These are phyloP conservation scores for Spinibarbus caldwelli DNA, from an alignment of 2,797 vertebrate genomes.

Conservation along the genomic window DNA sequence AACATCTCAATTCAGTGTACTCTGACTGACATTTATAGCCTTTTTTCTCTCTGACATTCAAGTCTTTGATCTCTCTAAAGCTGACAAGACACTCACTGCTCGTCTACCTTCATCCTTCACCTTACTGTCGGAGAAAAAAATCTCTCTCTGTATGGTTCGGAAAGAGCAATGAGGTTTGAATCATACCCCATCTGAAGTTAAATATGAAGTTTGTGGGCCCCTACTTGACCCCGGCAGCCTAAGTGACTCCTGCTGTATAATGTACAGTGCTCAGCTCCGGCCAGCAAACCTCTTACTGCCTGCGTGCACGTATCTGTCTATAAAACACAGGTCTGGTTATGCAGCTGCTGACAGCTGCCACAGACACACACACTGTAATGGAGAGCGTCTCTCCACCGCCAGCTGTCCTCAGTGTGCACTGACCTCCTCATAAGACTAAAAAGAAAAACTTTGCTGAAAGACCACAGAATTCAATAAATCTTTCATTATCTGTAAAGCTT, in stretches of 20 bases:
- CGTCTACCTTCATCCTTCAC: constrained; percentile 49
- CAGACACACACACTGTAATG: constrained; percentile 51
- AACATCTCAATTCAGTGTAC: constrained; percentile 46
- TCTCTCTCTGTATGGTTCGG: constrained; percentile 25
- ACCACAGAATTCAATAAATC: not conserved
- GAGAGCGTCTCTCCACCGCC: constrained; percentile 26
- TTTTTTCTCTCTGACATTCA: constrained; percentile 44
- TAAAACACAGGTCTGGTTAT: constrained; percentile 57
- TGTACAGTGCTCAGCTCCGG: constrained; percentile 48
- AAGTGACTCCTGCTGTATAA: constrained; percentile 58
- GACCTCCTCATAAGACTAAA: not conserved
- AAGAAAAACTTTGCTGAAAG: not conserved
- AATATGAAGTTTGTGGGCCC: constrained; percentile 57
- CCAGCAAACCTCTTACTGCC: constrained; percentile 56
- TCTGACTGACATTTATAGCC: constrained; percentile 48
- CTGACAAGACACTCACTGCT: constrained; percentile 48
- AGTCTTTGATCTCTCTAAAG: constrained; percentile 58
- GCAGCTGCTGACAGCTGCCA: constrained; percentile 59
- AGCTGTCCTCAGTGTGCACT: constrained; percentile 14
- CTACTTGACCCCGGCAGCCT: constrained; percentile 52
- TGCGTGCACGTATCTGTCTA: constrained; percentile 48
- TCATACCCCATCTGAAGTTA: constrained; percentile 50
- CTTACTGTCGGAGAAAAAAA: constrained; percentile 21
- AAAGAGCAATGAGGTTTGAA: constrained; percentile 53
- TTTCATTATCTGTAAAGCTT: not conserved